These are phyloP conservation scores for Syngnathus rostellatus DNA, from an alignment of 2,797 vertebrate genomes.

Conservation along the genomic window DNA sequence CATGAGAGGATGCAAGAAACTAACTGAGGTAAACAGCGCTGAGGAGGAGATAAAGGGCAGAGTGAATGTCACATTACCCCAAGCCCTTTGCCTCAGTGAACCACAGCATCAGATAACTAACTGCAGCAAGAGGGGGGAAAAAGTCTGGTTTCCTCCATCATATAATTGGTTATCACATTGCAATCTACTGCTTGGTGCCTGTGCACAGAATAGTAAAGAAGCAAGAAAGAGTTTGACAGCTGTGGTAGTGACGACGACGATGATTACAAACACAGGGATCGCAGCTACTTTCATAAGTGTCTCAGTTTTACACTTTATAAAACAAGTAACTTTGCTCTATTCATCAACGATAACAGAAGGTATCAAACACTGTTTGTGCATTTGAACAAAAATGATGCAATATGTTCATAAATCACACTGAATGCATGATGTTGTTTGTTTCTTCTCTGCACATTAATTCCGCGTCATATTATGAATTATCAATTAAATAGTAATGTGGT, in stretches of 20 bases:
- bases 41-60: conserved; percentile 78
- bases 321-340: neutral
- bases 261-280: conserved; percentile 43
- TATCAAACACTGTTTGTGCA: neutral
- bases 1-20: conserved; percentile 75
- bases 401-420: neutral
- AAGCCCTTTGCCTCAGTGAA: conserved; percentile 69
- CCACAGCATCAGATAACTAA: conserved; percentile 93
- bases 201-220: conserved; percentile 41
- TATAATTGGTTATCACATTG: conserved; percentile 82
- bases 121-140: conserved; percentile 69
- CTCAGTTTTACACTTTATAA: conserved; percentile 4
- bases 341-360: neutral
- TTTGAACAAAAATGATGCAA: neutral
- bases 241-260: conserved; percentile 57
- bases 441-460: neutral
- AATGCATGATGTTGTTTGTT: neutral
- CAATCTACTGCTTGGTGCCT: conserved; percentile 70
- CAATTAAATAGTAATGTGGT: neutral
- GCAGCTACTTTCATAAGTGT: conserved; percentile 44
- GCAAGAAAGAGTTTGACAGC: conserved; percentile 57
- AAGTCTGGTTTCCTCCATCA: conserved; percentile 81
- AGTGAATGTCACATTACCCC: conserved; percentile 75
- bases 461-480: neutral
- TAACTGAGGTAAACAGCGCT: conserved; percentile 82